Conservation (phyloP, 2,888 invertebrate genomes). For the Synanthedon vespiformis region DNA sequence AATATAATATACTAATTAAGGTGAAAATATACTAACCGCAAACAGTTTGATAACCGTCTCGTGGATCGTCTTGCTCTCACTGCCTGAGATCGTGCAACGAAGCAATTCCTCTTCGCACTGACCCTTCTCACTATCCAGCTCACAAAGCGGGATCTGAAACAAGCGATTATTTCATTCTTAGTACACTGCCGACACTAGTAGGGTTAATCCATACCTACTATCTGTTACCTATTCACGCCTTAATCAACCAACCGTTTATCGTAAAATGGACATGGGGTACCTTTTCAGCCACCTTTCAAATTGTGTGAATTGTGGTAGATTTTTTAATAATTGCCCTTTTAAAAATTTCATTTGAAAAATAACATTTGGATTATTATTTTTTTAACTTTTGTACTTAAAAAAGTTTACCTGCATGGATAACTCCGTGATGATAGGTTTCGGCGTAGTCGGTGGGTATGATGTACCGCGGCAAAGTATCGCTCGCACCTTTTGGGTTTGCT, state of each 20-base stretch:
- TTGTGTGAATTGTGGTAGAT: too few species aligned
- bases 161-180: background rate
- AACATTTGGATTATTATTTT: too few species aligned
- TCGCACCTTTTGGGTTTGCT: conserved; percentile 80
- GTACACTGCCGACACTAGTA: too few species aligned
- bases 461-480: conserved; percentile 91
- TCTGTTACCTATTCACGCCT: too few species aligned
- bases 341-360: too few species aligned
- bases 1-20: too few species aligned
- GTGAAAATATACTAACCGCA: conserved; percentile 73
- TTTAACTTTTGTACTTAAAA: too few species aligned
- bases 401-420: conserved; percentile 73
- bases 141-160: conserved; percentile 79
- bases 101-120: conserved; percentile 82
- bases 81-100: conserved; percentile 72
- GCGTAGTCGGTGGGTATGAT: conserved; percentile 87
- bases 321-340: too few species aligned
- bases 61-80: conserved; percentile 76
- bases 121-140: conserved; percentile 82
- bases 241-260: too few species aligned
- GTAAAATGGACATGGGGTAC: too few species aligned
- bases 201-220: too few species aligned
- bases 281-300: too few species aligned
- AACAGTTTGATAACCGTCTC: conserved; percentile 91
- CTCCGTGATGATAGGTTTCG: conserved; percentile 85